Percentiles rank a stretch among this genome's conserved stretches.
Conservation (phyloP, 2,888 invertebrate species). For the Smittia aterrima region DNA sequence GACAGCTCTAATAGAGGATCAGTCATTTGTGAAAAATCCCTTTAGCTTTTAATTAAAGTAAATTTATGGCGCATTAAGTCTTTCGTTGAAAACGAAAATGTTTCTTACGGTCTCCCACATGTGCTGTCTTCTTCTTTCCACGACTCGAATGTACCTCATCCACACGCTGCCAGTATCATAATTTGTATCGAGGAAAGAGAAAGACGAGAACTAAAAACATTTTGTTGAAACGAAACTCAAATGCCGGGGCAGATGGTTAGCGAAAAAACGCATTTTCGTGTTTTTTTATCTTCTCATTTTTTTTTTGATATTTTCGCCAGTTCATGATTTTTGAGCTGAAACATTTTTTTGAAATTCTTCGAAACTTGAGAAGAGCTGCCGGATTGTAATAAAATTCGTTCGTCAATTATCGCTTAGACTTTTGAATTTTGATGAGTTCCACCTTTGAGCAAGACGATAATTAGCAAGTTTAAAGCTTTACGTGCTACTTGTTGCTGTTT, state of each 20-base stretch:
- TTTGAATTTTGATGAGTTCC: neutral
- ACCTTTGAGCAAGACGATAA: neutral
- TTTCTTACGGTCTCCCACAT: conserved; percentile 11
- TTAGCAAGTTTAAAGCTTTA: neutral
- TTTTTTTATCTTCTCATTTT: neutral
- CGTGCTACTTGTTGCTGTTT: neutral
- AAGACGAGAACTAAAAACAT: neutral
- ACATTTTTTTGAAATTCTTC: too few species aligned
- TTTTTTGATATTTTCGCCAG: neutral
- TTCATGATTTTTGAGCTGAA: neutral
- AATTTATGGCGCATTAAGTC: neutral
- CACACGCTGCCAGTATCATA: neutral
- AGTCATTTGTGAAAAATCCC: conserved; percentile 16
- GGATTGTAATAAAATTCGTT: too few species aligned
- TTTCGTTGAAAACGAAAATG: neutral
- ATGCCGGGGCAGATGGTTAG: conserved; percentile 25
- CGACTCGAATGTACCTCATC: neutral
- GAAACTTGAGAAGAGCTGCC: too few species aligned
- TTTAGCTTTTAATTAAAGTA: conserved; percentile 1
- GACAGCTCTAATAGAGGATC: neutral
- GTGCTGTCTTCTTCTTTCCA: conserved; percentile 11
- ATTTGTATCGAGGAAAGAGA: neutral
- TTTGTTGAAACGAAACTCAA: neutral
- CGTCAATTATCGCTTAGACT: too few species aligned
- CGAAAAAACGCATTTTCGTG: conserved; percentile 22